A percentile compares a stretch with the other conserved stretches of the same genome.
These are phyloP conservation scores for Manis javanica DNA, from an alignment of 2,797 vertebrate genomes.

Conservation along the genomic window DNA sequence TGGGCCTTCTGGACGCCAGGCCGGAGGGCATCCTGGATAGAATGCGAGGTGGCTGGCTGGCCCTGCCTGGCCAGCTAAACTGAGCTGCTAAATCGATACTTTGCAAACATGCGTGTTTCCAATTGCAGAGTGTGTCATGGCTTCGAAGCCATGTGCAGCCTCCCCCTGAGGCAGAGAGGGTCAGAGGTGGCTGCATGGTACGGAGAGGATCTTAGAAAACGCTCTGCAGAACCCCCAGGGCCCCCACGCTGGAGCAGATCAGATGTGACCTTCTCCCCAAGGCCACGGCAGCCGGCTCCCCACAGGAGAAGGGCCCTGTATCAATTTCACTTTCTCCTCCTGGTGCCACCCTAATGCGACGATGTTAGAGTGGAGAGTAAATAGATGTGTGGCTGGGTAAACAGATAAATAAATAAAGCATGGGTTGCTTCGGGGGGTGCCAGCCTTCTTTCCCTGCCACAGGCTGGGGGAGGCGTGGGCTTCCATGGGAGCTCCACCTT, in stretches of 20 bases:
- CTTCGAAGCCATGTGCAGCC: constrained; percentile 80
- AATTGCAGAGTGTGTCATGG: constrained; percentile 76
- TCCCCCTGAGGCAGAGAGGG: constrained; percentile 84
- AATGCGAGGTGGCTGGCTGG: neutral
- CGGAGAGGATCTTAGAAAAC: constrained; percentile 86
- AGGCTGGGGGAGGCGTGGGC: constrained; percentile 22
- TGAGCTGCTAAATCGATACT: constrained; percentile 83
- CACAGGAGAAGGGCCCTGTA: constrained; percentile 81
- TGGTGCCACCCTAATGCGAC: constrained; percentile 84
- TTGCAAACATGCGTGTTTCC: constrained; percentile 81
- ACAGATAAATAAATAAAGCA: neutral
- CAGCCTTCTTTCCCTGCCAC: neutral
- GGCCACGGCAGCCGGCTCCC: constrained; percentile 82
- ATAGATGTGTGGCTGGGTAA: constrained; percentile 21
- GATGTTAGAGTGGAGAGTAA: constrained; percentile 77
- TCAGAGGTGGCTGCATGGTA: constrained; percentile 81
- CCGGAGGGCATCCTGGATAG: rapidly evolving
- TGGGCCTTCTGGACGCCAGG: neutral
- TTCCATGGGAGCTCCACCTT: neutral
- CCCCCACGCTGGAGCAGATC: constrained; percentile 89
- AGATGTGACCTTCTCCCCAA: constrained; percentile 84
- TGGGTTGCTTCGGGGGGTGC: constrained; percentile 52
- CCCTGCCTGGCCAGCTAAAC: neutral
- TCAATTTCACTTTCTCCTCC: constrained; percentile 83
- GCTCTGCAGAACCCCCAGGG: constrained; percentile 87